Evolutionary conservation across 1,140 invertebrate genomes (phyloP).

Genomic region (Babylonia areolata): DNA sequence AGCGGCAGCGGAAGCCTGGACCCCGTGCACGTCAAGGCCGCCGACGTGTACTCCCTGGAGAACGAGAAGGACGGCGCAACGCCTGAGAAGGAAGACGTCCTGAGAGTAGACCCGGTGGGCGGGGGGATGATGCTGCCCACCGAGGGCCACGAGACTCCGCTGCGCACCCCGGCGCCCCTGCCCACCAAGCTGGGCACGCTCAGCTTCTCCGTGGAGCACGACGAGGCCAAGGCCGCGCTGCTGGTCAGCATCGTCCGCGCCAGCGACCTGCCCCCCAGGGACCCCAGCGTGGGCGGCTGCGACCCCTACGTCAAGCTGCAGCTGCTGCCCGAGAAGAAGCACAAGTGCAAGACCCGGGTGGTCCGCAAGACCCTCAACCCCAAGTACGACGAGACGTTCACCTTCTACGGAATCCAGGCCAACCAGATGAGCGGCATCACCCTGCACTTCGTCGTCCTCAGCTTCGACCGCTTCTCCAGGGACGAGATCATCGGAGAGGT

Average conservation of each 20-base stretch:
- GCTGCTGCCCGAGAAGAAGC: conserved; percentile 89
- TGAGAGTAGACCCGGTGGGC: conserved; percentile 21
- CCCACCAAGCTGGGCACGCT: conserved; percentile 86
- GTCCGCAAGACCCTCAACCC: conserved; percentile 90
- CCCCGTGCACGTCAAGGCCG: conserved; percentile 52
- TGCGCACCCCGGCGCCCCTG: conserved; percentile 53
- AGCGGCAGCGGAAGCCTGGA: conserved; percentile 50
- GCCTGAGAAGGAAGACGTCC: conserved; percentile 79
- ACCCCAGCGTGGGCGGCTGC: conserved; percentile 82
- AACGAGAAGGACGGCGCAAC: conserved; percentile 78
- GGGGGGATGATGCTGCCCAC: not conserved
- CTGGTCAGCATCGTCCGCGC: conserved; percentile 91
- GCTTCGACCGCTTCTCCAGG: conserved; percentile 92
- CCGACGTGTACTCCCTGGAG: conserved; percentile 67
- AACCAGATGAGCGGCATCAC: conserved; percentile 85
- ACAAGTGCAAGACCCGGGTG: conserved; percentile 90
- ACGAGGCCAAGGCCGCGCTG: conserved; percentile 90
- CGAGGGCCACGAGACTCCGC: conserved; percentile 71
- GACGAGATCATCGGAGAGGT: conserved; percentile 91
- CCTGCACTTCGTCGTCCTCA: conserved; percentile 88
- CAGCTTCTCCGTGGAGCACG: conserved; percentile 85
- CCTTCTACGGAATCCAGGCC: conserved; percentile 85
- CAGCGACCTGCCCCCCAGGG: conserved; percentile 67
- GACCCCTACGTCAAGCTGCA: conserved; percentile 93
- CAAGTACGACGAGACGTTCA: conserved; percentile 91